Percentiles rank a stretch among this genome's conserved stretches.
phyloP scores from a whole-genome alignment of 2,113 vertebrate genomes.

The Vulpes lagopus region DNA sequence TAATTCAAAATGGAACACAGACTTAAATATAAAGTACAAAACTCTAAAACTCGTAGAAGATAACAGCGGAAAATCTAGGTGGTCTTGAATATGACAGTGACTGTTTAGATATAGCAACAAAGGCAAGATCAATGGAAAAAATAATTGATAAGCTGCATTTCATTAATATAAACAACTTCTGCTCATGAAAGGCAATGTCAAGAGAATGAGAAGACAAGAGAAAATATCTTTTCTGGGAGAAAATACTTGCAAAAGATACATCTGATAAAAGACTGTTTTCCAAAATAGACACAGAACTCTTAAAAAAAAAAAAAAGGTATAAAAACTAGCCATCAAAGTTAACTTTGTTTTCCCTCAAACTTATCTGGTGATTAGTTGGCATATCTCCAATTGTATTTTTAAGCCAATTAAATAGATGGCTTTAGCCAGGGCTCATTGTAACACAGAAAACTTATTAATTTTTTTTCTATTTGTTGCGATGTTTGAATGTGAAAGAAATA shows the following conservation, averaged over 20 bases:
- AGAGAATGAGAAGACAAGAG: background rate
- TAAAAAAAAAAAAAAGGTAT: background rate
- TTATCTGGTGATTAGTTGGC: background rate
- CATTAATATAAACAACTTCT: background rate
- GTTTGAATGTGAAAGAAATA: background rate
- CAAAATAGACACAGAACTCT: background rate
- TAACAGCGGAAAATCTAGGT: background rate
- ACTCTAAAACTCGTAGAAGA: background rate
- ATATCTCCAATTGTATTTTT: background rate
- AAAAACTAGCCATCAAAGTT: background rate
- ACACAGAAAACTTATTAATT: background rate
- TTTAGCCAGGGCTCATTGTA: background rate
- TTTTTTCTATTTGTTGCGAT: background rate
- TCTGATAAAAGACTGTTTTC: background rate
- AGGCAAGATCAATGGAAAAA: background rate
- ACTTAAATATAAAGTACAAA: background rate
- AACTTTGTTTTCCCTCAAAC: slow-evolving; percentile 12
- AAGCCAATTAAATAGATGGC: background rate
- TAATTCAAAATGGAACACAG: background rate
- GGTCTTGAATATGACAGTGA: background rate
- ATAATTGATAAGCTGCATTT: background rate
- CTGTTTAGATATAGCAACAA: background rate
- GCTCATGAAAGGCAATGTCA: background rate
- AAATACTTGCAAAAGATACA: background rate
- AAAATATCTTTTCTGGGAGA: background rate